These are phyloP conservation scores for Ceratina australensis DNA, from an alignment of 1,140 invertebrate genomes.

Conservation along the genomic window DNA sequence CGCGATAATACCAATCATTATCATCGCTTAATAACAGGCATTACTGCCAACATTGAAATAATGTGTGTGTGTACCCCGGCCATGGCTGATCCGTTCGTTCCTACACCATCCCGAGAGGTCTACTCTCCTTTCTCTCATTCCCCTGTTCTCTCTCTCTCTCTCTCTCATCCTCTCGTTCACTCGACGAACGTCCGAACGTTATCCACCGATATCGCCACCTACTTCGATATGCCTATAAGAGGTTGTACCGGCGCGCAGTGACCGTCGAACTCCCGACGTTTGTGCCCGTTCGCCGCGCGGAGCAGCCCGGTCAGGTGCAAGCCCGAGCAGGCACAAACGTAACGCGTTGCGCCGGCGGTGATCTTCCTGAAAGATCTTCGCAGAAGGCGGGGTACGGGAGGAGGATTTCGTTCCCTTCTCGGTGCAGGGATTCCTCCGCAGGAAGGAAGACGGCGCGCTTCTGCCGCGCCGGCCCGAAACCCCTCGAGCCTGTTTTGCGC, in stretches of 20 bases:
- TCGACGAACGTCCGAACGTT: not conserved
- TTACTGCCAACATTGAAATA: conserved; percentile 81
- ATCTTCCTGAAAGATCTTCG: conserved; percentile 64
- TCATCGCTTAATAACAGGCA: conserved; percentile 81
- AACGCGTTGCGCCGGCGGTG: conserved; percentile 61
- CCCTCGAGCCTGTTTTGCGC: conserved; percentile 68
- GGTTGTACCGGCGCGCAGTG: not conserved
- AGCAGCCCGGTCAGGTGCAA: conserved; percentile 61
- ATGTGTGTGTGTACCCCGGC: conserved; percentile 71
- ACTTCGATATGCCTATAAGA: conserved; percentile 20
- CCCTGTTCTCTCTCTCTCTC: not conserved
- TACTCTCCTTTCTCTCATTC: conserved; percentile 36
- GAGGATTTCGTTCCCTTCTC: conserved; percentile 56
- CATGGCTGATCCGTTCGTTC: conserved; percentile 73
- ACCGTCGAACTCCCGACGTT: not conserved
- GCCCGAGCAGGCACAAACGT: conserved; percentile 53
- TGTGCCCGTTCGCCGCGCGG: conserved; percentile 29
- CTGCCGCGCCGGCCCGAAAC: conserved; percentile 55
- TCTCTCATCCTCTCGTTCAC: not conserved
- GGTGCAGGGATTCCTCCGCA: conserved; percentile 60
- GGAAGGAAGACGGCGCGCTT: conserved; percentile 60
- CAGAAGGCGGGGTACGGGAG: conserved; percentile 49
- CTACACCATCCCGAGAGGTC: conserved; percentile 57
- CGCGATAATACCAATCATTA: conserved; percentile 81
- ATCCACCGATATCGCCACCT: conserved; percentile 16